Evolutionary conservation across 2,113 vertebrate genomes (phyloP), one percentile per base, ranked within the genome.

Genomic region (Baryphthengus martii): DNA sequence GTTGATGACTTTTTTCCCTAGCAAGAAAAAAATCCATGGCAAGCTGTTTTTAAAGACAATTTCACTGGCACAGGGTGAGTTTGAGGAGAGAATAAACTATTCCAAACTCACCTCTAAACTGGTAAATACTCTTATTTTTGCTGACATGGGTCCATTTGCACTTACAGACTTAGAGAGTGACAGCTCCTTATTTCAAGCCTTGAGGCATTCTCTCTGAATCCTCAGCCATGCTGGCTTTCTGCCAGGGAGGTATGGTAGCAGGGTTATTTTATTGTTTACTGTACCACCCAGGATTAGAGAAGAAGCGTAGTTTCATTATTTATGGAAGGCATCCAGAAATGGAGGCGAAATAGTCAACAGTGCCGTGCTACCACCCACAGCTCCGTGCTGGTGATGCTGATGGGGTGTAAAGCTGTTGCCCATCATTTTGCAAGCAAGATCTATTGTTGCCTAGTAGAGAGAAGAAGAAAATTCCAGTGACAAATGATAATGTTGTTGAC

Each of bases 401-500:
- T 39, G 67, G 33, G 77, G 59, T 56, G 19, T 50, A 81, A 96
- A 85, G 63, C 70, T 95, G 59, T 67, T 88, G 39, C 56, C 75
- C 76, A 81, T 84, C 75, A 84, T 80, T 93, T 90, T 80, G 26
- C 72, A 90, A 90, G 62, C 42, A 86, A 83, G 82, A 80, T 70
- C 67, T 86, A 39, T 74, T 88, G 88, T 52, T 90, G 82, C 68
- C 59, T 86, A 26, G 56, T 40, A 39, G 11, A 89, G 63, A 81
- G 56, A 66, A 35, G 65, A 71, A 61, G 68, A 70, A 81, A 86
- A 94, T 96, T 88, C 67, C 33, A 81, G 85, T 93, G 93, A 96
- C 75, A 95, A 84, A 94, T 70, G 42, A 56, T 74, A 83, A 95
- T 84, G 68, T 47, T 96, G 58, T 73, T 88, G 82, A 52, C 75